Conservation (phyloP, 2,113 vertebrate species). For the Condylura cristata region DNA sequence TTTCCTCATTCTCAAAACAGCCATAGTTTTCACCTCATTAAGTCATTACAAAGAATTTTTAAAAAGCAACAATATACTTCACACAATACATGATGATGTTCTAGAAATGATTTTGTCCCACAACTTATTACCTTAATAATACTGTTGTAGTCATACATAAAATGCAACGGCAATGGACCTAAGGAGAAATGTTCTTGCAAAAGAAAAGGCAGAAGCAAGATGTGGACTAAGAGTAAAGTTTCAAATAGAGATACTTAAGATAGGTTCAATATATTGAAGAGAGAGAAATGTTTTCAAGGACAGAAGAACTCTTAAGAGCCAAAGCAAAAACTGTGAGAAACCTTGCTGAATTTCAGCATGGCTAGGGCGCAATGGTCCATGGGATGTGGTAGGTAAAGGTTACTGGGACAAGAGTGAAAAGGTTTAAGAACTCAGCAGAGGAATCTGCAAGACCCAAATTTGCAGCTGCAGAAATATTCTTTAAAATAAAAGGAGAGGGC, state of each 20-base stretch:
- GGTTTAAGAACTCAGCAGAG: not conserved
- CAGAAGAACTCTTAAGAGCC: not conserved
- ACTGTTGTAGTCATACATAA: not conserved
- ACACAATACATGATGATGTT: not conserved
- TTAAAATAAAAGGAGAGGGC: no score
- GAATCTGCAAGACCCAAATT: not conserved
- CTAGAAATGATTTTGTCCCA: not conserved
- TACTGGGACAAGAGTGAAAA: not conserved
- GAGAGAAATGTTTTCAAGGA: not conserved
- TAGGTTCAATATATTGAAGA: not conserved
- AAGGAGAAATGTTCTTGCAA: not conserved
- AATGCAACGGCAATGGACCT: not conserved
- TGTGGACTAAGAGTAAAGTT: not conserved
- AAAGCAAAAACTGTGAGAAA: not conserved
- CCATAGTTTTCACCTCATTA: not conserved
- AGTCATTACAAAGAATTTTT: not conserved
- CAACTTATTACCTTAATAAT: not conserved
- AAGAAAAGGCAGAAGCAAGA: not conserved
- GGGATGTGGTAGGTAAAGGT: not conserved
- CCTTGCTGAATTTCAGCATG: not conserved
- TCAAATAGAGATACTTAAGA: not conserved
- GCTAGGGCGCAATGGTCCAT: not conserved
- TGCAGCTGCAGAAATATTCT: not conserved
- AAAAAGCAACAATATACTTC: not conserved
- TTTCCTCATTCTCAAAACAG: not conserved